Evolutionary conservation across 1,140 invertebrate species (phyloP).

Genomic region (Apis cerana): DNA sequence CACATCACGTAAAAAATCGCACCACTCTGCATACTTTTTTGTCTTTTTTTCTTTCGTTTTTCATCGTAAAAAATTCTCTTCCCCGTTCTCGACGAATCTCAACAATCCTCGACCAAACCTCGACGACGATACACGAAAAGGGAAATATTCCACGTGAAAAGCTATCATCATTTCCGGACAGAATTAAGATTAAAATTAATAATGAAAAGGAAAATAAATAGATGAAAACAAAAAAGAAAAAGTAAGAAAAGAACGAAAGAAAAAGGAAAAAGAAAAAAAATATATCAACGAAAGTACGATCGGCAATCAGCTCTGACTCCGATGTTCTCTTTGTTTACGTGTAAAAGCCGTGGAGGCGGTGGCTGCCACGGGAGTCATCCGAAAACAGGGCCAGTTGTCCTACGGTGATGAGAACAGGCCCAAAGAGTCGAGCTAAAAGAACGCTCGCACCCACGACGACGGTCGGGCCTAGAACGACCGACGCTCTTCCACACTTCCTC

Average conservation of each 20-base stretch:
- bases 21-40: background rate
- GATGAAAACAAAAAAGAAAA: background rate
- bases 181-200: background rate
- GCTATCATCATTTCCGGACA: background rate
- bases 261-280: background rate
- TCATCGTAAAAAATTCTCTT: background rate
- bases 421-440: conserved; percentile 71
- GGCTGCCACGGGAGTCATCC: conserved; percentile 80
- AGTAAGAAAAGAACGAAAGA: background rate
- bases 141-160: background rate
- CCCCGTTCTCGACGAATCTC: background rate
- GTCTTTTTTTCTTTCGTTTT: background rate
- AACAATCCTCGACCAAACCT: background rate
- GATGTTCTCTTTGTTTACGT: conserved; percentile 76
- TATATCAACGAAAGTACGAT: conserved; percentile 5
- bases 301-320: conserved; percentile 68
- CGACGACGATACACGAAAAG: background rate
- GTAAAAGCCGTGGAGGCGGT: conserved; percentile 78
- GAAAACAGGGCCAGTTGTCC: conserved; percentile 77
- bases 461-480: conserved; percentile 46
- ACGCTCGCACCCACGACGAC: conserved; percentile 47
- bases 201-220: background rate
- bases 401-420: conserved; percentile 70
- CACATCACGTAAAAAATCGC: conserved; percentile 19
- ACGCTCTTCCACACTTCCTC: conserved; percentile 57